Evolutionary conservation across 2,113 vertebrate genomes (phyloP).

Genomic region (Pleuronectes platessa): DNA sequence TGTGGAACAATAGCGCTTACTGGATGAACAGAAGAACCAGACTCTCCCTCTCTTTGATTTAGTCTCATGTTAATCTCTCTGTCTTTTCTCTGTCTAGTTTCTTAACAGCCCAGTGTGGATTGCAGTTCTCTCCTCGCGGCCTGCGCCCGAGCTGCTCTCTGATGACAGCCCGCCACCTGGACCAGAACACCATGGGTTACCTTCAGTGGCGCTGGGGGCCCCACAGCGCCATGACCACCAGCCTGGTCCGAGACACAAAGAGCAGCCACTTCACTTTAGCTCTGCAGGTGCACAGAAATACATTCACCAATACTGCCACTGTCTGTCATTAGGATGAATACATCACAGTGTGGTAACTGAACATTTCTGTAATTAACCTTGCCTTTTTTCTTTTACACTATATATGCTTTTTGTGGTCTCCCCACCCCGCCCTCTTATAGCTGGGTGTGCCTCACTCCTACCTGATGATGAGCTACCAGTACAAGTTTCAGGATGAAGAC

Average conservation of each 20-base stretch:
- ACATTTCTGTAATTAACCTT: no score
- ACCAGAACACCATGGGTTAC: slow-evolving; percentile 97
- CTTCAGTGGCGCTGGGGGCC: slow-evolving; percentile 96
- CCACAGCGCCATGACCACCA: slow-evolving; percentile 97
- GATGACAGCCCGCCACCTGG: slow-evolving; percentile 91
- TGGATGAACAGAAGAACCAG: background rate
- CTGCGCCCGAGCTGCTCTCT: slow-evolving; percentile 90
- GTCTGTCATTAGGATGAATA: background rate
- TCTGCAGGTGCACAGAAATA: slow-evolving; percentile 85
- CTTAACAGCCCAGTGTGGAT: slow-evolving; percentile 91
- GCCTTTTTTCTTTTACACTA: no score
- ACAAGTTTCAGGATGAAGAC: slow-evolving; percentile 98
- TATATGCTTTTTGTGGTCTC: background rate
- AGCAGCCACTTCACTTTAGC: slow-evolving; percentile 93
- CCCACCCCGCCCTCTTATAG: slow-evolving; percentile 69
- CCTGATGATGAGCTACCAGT: slow-evolving; percentile 95
- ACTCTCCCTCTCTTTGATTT: background rate
- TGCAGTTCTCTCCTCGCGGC: slow-evolving; percentile 94
- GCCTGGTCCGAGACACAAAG: slow-evolving; percentile 94
- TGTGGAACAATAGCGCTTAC: background rate
- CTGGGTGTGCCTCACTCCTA: slow-evolving; percentile 96
- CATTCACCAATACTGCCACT: background rate
- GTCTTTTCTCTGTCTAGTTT: slow-evolving; percentile 81
- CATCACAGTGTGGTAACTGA: background rate
- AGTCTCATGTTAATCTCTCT: background rate